phyloP scores from a whole-genome alignment of 2,113 vertebrate genomes.

The Lepidothrix coronata region DNA sequence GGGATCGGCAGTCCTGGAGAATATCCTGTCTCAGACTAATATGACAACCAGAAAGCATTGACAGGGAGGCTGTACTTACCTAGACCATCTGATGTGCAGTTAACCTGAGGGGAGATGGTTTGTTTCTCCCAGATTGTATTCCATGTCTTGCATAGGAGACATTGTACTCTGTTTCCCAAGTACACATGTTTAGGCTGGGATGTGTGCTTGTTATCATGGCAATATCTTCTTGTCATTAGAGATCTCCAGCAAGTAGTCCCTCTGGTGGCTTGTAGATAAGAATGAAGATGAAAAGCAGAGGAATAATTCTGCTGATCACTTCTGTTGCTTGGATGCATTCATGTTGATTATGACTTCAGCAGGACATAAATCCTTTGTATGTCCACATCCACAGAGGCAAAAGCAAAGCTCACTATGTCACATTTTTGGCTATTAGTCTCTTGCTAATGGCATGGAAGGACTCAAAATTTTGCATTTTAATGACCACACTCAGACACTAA shows the following conservation, averaged over 20 bases:
- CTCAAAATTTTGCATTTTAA: not conserved
- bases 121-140: not conserved
- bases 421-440: not conserved
- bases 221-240: not conserved
- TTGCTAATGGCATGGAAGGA: not conserved
- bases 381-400: not conserved
- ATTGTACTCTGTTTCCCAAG: rapidly evolving
- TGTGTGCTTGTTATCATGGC: not conserved
- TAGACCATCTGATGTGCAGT: not conserved
- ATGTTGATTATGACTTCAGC: not conserved
- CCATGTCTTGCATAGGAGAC: rapidly evolving
- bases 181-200: not conserved
- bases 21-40: not conserved
- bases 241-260: not conserved
- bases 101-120: rapidly evolving
- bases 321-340: not conserved
- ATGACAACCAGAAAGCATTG: not conserved
- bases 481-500: not conserved
- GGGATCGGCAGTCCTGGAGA: not conserved
- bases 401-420: not conserved
- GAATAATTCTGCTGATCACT: not conserved
- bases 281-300: not conserved
- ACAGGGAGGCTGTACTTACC: not conserved
- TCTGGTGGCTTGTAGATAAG: not conserved
- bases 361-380: not conserved